Conservation (phyloP, 2,888 invertebrate genomes). For the Frankliniella intonsa region DNA sequence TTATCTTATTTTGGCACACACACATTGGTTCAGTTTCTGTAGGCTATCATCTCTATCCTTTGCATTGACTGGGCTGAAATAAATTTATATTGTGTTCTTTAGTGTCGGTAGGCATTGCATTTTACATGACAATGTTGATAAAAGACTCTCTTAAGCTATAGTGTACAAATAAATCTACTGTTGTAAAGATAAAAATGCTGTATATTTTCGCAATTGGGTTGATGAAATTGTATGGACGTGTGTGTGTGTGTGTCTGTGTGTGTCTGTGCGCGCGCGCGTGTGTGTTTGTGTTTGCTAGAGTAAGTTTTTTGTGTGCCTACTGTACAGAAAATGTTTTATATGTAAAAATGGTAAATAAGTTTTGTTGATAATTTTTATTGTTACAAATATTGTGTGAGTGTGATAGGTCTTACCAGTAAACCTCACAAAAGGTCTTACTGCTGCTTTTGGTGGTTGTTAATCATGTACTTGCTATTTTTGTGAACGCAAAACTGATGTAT, state of each 20-base stretch:
- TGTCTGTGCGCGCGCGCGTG: background rate
- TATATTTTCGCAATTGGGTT: constrained; percentile 10
- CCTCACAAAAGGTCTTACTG: background rate
- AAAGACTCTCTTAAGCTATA: constrained; percentile 6
- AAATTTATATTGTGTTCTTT: background rate
- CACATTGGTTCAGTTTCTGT: background rate
- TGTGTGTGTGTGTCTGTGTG: too few species aligned
- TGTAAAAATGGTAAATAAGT: background rate
- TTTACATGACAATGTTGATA: constrained; percentile 21
- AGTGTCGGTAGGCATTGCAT: constrained; percentile 1
- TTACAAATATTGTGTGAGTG: background rate
- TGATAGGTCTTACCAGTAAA: background rate
- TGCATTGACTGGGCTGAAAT: background rate
- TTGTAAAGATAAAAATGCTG: constrained; percentile 19
- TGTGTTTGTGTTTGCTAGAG: background rate
- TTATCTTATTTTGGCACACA: background rate
- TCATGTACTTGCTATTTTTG: constrained; percentile 14
- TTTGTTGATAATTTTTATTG: constrained; percentile 7
- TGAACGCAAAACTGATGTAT: constrained; percentile 9
- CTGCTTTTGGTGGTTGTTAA: constrained; percentile 2
- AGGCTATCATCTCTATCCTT: background rate
- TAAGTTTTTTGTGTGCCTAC: constrained; percentile 18
- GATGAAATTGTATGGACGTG: background rate
- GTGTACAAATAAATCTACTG: background rate
- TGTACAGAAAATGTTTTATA: constrained; percentile 21